Base-by-base conservation (phyloP, 2,888 invertebrate species). In the Morpho achilles region DNA sequence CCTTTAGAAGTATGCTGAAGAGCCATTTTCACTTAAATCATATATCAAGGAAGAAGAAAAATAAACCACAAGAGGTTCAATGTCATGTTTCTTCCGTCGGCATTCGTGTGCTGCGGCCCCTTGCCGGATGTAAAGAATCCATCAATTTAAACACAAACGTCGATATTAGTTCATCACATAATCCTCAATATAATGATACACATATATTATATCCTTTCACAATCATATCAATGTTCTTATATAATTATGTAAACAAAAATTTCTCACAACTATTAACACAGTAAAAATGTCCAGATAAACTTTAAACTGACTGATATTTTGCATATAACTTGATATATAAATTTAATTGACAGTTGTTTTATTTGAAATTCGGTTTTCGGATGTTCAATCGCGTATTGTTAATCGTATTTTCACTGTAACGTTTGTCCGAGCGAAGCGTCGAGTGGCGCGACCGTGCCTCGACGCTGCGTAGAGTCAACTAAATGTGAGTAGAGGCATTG, bases 71-170 rank as follows among this genome's bases (percentile, higher is more conserved):
- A 68, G 74, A 80, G 77, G 81, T 82, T 84, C 79, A 83, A 87
- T 88, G 90, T 90, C 90, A 90, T 90, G 89, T 89, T 90, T 89
- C 88, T 84, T 86, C 87, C 88, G 87, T 81, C 84, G 87, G 87
- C 77, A 82, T 84, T 82, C 77, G 85, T 84, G 74, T 80, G 77
- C 74, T 78, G 72, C 74, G 82, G 85, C 84, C 87, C 82, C 82
- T 84, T 79, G 79, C 82, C 82, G 84, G 84, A 88, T 83, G 83
- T 80, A 76, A 76, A 84, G 83, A 80, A 88, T 89, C 90, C 90
- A 90, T 90, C 85, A 90, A 90, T 87, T 87, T 81, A 84, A 75
- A 70, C 80, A 74, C 80, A 76, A 79, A 77, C 81, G 81, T 80
- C 70, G 74, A 71, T 66, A 64, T 61, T 77, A 74, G 50, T 55